These are phyloP conservation scores for Byasa hedistus DNA, from an alignment of 2,888 invertebrate species.

Conservation along the genomic window DNA sequence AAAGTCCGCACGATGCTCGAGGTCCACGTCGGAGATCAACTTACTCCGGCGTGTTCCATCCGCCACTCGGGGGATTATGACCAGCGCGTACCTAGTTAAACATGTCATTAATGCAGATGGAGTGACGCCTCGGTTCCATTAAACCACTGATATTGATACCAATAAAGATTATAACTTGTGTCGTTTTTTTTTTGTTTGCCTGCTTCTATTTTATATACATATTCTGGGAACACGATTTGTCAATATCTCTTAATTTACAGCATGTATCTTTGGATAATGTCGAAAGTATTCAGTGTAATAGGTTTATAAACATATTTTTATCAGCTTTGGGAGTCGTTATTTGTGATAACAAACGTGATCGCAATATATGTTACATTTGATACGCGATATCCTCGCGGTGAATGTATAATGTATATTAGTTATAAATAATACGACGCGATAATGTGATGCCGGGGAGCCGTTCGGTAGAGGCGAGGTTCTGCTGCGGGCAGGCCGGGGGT, in stretches of 20 bases:
- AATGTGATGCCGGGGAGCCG: too few species aligned
- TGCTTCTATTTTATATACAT: slow-evolving; percentile 27
- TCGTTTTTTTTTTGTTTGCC: slow-evolving; percentile 32
- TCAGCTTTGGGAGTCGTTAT: background rate
- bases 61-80: slow-evolving; percentile 62
- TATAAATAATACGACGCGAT: too few species aligned
- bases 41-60: slow-evolving; percentile 54
- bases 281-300: background rate
- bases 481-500: too few species aligned
- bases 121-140: slow-evolving; percentile 62
- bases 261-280: slow-evolving; percentile 7
- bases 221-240: slow-evolving; percentile 31
- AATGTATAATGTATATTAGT: too few species aligned
- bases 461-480: too few species aligned
- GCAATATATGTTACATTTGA: background rate
- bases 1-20: too few species aligned
- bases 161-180: slow-evolving; percentile 57
- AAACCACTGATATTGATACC: slow-evolving; percentile 56
- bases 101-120: slow-evolving; percentile 60
- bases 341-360: background rate
- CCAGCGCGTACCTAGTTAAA: slow-evolving; percentile 52
- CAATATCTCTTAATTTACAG: slow-evolving; percentile 18
- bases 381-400: too few species aligned
- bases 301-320: background rate
- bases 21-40: too few species aligned